phyloP scores from a whole-genome alignment of 1,140 invertebrate genomes.

The Helicorthomorpha holstii region DNA sequence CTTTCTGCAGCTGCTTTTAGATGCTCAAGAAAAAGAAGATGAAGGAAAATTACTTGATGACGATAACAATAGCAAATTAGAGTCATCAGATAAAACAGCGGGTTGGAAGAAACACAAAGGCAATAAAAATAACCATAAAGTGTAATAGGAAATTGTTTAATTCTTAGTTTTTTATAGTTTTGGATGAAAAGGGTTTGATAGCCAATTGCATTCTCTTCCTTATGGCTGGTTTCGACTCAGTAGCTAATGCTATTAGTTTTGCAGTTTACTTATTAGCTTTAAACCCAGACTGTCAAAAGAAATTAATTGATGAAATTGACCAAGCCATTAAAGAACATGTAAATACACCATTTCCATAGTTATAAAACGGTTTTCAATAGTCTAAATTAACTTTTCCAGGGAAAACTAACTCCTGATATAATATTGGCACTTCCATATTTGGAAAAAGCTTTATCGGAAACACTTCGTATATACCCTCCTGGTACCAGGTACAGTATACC shows the following conservation, averaged over 20 bases:
- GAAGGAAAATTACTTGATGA: too few species aligned
- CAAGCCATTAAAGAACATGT: neutral
- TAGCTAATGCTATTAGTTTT: constrained; percentile 22
- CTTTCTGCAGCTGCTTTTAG: neutral
- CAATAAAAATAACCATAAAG: too few species aligned
- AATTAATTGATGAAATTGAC: constrained; percentile 26
- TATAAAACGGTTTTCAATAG: neutral
- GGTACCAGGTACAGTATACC: neutral
- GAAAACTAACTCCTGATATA: neutral
- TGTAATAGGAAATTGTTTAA: too few species aligned
- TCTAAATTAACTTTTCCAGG: neutral
- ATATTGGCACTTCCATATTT: neutral
- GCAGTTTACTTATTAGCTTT: constrained; percentile 22
- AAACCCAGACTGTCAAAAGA: constrained; percentile 26
- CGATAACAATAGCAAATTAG: too few species aligned
- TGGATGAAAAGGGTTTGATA: neutral
- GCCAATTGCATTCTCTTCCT: constrained; percentile 15
- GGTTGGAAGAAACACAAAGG: too few species aligned
- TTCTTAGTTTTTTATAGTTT: neutral
- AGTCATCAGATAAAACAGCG: too few species aligned
- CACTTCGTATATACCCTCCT: neutral
- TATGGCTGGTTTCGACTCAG: constrained; percentile 30
- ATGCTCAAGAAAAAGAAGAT: too few species aligned
- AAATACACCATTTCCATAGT: neutral
- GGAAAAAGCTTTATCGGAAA: constrained; percentile 1